phyloP scores from a whole-genome alignment of 2,888 invertebrate genomes.

The Parelbella ahira region DNA sequence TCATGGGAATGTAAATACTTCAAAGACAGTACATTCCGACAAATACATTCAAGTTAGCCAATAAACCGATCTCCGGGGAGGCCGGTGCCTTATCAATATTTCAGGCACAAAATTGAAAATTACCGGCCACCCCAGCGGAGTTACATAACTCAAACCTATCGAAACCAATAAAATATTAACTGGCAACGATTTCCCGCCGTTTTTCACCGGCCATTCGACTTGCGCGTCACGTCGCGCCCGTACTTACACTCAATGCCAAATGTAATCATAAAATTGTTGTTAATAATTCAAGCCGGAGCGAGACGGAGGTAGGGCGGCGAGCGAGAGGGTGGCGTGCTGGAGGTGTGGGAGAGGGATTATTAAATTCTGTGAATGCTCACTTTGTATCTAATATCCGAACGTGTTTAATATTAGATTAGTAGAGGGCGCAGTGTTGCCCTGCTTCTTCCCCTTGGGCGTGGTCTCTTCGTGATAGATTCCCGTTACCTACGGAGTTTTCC shows the following conservation, averaged over 20 bases:
- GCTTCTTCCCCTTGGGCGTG: constrained; percentile 55
- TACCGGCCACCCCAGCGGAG: constrained; percentile 56
- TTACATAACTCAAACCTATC: constrained; percentile 76
- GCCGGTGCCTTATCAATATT: constrained; percentile 70
- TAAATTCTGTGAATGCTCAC: constrained; percentile 80
- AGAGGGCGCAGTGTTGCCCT: constrained; percentile 45
- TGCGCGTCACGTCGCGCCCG: constrained; percentile 67
- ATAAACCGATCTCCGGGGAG: constrained; percentile 39
- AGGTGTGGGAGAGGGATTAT: constrained; percentile 69
- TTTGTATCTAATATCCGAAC: constrained; percentile 80
- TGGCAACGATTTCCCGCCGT: constrained; percentile 68
- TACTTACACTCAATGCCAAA: constrained; percentile 73
- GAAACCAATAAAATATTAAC: constrained; percentile 78
- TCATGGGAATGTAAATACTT: too few relatives aligned
- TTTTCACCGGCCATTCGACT: constrained; percentile 66
- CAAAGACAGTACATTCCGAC: constrained; percentile 15
- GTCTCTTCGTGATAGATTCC: constrained; percentile 60
- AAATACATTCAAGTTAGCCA: constrained; percentile 19
- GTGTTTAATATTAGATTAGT: constrained; percentile 80
- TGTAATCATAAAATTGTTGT: constrained; percentile 80
- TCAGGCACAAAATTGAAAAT: constrained; percentile 77
- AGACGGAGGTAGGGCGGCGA: constrained; percentile 39
- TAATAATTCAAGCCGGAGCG: constrained; percentile 70
- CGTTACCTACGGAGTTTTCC: constrained; percentile 52
- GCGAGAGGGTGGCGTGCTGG: constrained; percentile 32